Base-by-base conservation (phyloP, 2,888 invertebrate species). In the Acleris holmiana region DNA sequence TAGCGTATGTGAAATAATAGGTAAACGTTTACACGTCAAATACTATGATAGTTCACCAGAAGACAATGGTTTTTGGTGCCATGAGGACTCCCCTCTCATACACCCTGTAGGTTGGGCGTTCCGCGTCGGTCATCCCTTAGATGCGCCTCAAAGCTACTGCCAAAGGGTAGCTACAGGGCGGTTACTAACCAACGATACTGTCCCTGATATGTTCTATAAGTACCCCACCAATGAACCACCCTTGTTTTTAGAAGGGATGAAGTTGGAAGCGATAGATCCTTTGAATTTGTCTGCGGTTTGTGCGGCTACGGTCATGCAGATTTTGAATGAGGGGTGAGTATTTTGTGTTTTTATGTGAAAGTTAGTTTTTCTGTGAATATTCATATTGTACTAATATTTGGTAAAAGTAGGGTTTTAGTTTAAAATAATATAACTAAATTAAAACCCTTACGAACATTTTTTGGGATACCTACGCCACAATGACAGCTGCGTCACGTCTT, bases 61-160 rank as follows among this genome's bases (percentile, higher is more conserved):
- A 70, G 97, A 97, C 68, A 95, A 95, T 73, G 97, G 98, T 4
- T 99, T 99, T 85, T 99, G 99, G 99, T 99, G 98, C 81, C 99
- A 99, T 73, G 98, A 98, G 86, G 97, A 97, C 81, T 98, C 99
- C 0, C 97, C 98, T 0, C 93, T 99, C 13, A 96, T 99, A 70
- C 99, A 99, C 86, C 98, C 98, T 0, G 97, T 98, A 1, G 98
- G 99, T n/a, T 99, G 99, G 99, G 98, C 99, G 0, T 96, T 95
- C 62, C 87, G 95, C 64, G 96, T 98, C 0, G 98, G 98, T 0
- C 99, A 99, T 81, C 95, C 95, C 55, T 91, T 99, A 53, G 96
- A 97, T 62, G 98, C 98, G 0, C 97, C 98, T 4, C 94, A 94
- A 48, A 95, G 94, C 66, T 98, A 98, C 84, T 86, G 95, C 67